A percentile compares a stretch with the other conserved stretches of the same genome.
These are phyloP conservation scores for Aythya baeri DNA, from an alignment of 2,113 vertebrate species.

Conservation along the genomic window DNA sequence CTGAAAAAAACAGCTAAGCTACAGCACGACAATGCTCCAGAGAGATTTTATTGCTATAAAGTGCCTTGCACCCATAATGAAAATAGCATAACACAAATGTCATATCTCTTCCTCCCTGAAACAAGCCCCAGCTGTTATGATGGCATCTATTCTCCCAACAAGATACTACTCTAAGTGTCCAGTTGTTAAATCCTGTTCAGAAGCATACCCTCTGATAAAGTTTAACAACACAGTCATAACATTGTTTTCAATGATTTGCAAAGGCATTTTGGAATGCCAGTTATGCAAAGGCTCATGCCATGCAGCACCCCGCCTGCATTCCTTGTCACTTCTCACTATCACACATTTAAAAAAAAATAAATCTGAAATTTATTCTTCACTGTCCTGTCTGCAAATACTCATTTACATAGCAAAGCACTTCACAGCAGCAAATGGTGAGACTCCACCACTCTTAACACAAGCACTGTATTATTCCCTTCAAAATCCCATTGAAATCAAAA, in stretches of 20 bases:
- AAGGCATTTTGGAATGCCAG: neutral
- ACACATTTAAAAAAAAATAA: neutral
- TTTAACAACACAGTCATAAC: slow-evolving; percentile 8
- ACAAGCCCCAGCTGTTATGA: neutral
- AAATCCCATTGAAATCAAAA: neutral
- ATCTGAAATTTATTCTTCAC: neutral
- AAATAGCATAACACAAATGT: neutral
- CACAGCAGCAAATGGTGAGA: neutral
- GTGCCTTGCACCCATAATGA: neutral
- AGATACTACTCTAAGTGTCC: neutral
- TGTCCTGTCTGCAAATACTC: neutral
- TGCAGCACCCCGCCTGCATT: neutral
- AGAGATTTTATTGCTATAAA: neutral
- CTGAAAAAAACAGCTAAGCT: slow-evolving; percentile 1
- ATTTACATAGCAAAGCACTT: neutral
- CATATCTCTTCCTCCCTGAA: neutral
- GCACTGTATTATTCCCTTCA: neutral
- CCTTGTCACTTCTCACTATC: neutral
- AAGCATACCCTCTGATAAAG: slow-evolving; percentile 1
- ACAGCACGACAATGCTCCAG: neutral
- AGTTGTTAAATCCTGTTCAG: neutral
- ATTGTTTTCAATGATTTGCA: neutral
- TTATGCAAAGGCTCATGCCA: neutral
- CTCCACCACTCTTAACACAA: neutral
- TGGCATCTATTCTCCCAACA: neutral